Evolutionary conservation across 2,888 invertebrate genomes (phyloP).

Genomic region (Stenotaenia linearis): DNA sequence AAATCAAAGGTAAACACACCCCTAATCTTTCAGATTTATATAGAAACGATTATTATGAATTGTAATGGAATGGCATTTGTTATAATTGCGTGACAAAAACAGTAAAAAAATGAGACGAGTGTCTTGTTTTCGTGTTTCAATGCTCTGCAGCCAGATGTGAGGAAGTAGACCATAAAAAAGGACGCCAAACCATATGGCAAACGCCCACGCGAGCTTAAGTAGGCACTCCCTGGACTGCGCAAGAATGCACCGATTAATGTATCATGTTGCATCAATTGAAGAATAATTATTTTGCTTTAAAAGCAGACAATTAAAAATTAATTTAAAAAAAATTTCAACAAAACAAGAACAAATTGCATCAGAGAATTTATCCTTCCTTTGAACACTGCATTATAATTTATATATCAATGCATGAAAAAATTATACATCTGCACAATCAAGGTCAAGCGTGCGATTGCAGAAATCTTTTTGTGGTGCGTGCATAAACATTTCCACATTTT

Average conservation of each 20-base stretch:
- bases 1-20: not conserved
- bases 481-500: not conserved
- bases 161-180: not conserved
- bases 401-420: no score
- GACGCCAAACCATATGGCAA: not conserved
- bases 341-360: no score
- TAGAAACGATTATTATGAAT: not conserved
- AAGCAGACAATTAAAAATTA: no score
- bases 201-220: not conserved
- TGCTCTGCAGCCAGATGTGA: not conserved
- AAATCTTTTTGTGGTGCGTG: not conserved
- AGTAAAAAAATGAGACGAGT: not conserved
- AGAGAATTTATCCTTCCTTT: no score
- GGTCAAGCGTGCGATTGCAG: not conserved
- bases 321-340: no score
- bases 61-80: not conserved
- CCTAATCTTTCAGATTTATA: not conserved
- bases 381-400: no score
- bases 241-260: not conserved
- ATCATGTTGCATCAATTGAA: no score
- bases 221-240: not conserved
- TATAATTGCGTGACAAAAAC: not conserved
- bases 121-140: not conserved
- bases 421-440: not conserved
- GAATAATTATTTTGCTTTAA: no score